phyloP scores from a whole-genome alignment of 2,113 vertebrate genomes.

The Platysteira castanea region DNA sequence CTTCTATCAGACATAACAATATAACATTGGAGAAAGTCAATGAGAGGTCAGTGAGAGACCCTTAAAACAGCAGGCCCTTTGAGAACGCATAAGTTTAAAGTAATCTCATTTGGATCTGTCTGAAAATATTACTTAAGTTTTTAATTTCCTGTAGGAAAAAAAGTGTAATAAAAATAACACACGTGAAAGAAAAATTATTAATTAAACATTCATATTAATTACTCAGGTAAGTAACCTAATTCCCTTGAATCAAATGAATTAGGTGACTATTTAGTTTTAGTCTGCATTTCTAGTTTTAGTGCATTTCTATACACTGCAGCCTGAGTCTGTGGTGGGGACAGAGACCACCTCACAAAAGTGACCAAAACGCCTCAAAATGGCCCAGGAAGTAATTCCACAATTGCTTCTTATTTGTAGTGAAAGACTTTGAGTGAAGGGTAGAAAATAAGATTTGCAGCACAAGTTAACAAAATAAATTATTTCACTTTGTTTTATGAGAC shows the following conservation, averaged over 20 bases:
- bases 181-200: neutral
- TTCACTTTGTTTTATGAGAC: neutral
- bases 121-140: neutral
- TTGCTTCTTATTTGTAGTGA: neutral
- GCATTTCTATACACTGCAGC: neutral
- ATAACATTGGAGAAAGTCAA: neutral
- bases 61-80: slow-evolving; percentile 1
- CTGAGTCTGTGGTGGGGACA: neutral
- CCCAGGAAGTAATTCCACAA: neutral
- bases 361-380: neutral
- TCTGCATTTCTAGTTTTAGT: neutral
- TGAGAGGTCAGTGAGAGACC: neutral
- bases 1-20: slow-evolving; percentile 23
- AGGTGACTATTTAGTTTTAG: neutral
- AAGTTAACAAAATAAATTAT: neutral
- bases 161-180: neutral
- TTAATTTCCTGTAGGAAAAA: slow-evolving; percentile 15
- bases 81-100: neutral
- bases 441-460: neutral
- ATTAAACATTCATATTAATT: neutral
- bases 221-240: neutral
- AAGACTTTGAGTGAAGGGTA: neutral
- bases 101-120: neutral
- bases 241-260: neutral
- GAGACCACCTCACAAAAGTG: neutral